Conservation (phyloP, 2,888 invertebrate species). For the Cheilosia grossa region DNA sequence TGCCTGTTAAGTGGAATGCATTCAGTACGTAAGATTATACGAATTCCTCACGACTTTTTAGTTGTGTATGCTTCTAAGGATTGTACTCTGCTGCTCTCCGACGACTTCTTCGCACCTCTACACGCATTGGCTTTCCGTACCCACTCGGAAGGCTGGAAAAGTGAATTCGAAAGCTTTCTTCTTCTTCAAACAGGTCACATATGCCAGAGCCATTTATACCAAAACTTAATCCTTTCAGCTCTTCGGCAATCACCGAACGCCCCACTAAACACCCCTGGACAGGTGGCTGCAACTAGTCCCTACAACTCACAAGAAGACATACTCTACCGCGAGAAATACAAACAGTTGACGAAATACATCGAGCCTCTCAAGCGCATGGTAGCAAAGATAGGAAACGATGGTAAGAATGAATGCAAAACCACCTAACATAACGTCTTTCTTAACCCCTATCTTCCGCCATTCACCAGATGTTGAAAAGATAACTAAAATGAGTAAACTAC, state of each 20-base stretch:
- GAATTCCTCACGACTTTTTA: no score
- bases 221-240: conserved; percentile 75
- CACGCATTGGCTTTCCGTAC: no score
- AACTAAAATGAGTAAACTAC: conserved; percentile 96
- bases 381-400: conserved; percentile 92
- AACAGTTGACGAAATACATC: conserved; percentile 96
- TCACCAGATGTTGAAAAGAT: conserved; percentile 92
- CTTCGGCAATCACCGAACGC: conserved; percentile 93
- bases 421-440: no score
- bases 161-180: no score
- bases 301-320: conserved; percentile 91
- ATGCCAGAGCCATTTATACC: background rate
- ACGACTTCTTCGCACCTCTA: no score
- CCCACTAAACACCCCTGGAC: conserved; percentile 91
- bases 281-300: conserved; percentile 85
- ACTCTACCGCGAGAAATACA: conserved; percentile 95
- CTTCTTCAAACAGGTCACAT: background rate
- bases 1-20: no score
- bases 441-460: background rate
- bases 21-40: no score
- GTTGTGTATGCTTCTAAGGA: no score
- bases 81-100: no score
- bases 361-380: conserved; percentile 96
- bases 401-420: conserved; percentile 80
- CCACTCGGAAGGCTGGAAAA: no score